phyloP scores from a whole-genome alignment of 2,797 vertebrate genomes.

The Amazonetta brasiliensis region DNA sequence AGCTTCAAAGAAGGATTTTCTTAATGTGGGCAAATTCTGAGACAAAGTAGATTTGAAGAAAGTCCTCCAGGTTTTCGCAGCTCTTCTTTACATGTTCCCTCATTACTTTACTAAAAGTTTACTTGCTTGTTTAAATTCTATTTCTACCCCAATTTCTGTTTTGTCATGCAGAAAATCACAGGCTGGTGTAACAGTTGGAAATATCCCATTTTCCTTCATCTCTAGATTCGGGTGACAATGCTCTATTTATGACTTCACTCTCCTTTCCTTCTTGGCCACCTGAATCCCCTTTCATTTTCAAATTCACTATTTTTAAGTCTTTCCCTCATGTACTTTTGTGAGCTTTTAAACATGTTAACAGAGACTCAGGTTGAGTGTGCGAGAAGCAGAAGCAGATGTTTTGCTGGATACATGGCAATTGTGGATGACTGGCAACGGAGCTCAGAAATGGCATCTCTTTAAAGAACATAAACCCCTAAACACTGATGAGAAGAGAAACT shows the following conservation, averaged over 20 bases:
- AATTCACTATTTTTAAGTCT: background rate
- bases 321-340: background rate
- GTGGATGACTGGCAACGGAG: background rate
- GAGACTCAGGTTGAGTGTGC: background rate
- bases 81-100: background rate
- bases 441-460: background rate
- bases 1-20: background rate
- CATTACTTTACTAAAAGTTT: background rate
- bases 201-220: accelerated
- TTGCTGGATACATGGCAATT: background rate
- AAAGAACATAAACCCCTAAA: background rate
- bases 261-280: background rate
- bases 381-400: background rate
- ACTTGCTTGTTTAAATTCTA: background rate
- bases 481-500: background rate
- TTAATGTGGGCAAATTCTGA: background rate
- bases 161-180: background rate
- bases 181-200: background rate
- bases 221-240: background rate
- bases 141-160: background rate
- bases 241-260: background rate
- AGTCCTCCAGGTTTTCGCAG: background rate
- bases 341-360: background rate
- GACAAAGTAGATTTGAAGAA: background rate
- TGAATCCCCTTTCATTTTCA: background rate